Conservation (phyloP, 2,113 vertebrate genomes). For the Eleginops maclovinus region DNA sequence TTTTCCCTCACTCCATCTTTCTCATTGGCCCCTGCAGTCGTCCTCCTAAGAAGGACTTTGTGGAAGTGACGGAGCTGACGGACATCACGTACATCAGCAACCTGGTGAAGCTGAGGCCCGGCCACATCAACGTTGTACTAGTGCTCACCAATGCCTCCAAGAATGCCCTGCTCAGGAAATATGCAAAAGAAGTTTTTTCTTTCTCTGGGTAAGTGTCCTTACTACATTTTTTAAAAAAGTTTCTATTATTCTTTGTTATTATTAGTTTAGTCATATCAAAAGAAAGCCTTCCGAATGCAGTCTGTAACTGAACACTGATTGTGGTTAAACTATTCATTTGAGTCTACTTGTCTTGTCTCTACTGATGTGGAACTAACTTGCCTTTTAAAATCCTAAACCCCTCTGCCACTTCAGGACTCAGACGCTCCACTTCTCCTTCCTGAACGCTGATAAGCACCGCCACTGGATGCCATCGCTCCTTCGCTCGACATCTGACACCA, state of each 20-base stretch:
- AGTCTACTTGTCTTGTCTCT: not conserved
- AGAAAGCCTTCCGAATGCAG: not conserved
- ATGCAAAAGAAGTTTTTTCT: slow-evolving; percentile 92
- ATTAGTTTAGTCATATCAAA: not conserved
- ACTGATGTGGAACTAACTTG: not conserved
- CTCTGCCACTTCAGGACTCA: slow-evolving; percentile 82
- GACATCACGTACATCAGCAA: slow-evolving; percentile 94
- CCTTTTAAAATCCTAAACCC: slow-evolving; percentile 1
- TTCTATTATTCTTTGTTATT: not conserved
- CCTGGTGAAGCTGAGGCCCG: slow-evolving; percentile 91
- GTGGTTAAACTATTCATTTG: not conserved
- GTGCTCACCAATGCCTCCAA: slow-evolving; percentile 92
- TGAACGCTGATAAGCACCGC: slow-evolving; percentile 92
- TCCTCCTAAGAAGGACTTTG: slow-evolving; percentile 92
- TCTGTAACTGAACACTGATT: not conserved
- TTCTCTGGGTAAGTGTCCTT: slow-evolving; percentile 88
- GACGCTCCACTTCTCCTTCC: slow-evolving; percentile 95
- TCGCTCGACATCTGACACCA: slow-evolving; percentile 82
- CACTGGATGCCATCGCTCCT: slow-evolving; percentile 91
- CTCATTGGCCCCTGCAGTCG: slow-evolving; percentile 72
- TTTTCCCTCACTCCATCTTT: not conserved
- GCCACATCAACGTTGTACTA: slow-evolving; percentile 94
- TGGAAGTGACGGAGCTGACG: slow-evolving; percentile 95
- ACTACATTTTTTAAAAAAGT: not conserved
- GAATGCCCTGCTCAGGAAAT: slow-evolving; percentile 90